These are phyloP conservation scores for Conopomorpha cramerella DNA, from an alignment of 1,140 invertebrate genomes.

Conservation along the genomic window DNA sequence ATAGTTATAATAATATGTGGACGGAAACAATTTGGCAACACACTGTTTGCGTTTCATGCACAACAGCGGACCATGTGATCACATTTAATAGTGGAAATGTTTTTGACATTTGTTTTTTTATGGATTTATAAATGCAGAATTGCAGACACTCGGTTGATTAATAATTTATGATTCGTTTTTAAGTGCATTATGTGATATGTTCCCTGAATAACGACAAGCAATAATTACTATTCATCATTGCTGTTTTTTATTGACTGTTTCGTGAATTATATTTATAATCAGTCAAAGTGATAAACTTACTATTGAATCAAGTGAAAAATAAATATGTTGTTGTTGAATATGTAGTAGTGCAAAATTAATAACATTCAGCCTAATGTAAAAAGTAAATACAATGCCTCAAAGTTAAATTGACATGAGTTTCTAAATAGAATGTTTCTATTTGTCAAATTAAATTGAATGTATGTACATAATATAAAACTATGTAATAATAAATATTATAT, in stretches of 20 bases:
- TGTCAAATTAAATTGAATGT: slow-evolving; percentile 54
- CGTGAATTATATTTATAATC: slow-evolving; percentile 23
- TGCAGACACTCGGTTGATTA: slow-evolving; percentile 47
- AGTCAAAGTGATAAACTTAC: slow-evolving; percentile 9
- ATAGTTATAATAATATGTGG: slow-evolving; percentile 34
- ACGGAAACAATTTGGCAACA: slow-evolving; percentile 30
- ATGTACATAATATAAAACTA: slow-evolving; percentile 47
- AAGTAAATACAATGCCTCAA: slow-evolving; percentile 9
- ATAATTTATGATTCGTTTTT: slow-evolving; percentile 58
- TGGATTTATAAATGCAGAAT: slow-evolving; percentile 30
- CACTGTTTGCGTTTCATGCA: slow-evolving; percentile 43
- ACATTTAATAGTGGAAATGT: slow-evolving; percentile 44
- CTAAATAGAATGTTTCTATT: slow-evolving; percentile 53
- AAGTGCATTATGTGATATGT: slow-evolving; percentile 54
- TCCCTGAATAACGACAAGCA: slow-evolving; percentile 28
- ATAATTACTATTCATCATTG: slow-evolving; percentile 26
- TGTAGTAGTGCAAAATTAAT: slow-evolving; percentile 6
- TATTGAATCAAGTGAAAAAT: background rate
- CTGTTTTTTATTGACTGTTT: slow-evolving; percentile 17
- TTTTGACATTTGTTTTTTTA: slow-evolving; percentile 53
- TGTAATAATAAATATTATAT: slow-evolving; percentile 56
- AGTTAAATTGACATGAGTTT: slow-evolving; percentile 50
- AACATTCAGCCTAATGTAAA: slow-evolving; percentile 40
- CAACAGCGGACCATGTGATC: slow-evolving; percentile 51
- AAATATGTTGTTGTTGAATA: background rate